A percentile compares a stretch with the other conserved stretches of the same genome.
These are phyloP conservation scores for Equus przewalskii DNA, from an alignment of 2,113 vertebrate species.

Conservation along the genomic window DNA sequence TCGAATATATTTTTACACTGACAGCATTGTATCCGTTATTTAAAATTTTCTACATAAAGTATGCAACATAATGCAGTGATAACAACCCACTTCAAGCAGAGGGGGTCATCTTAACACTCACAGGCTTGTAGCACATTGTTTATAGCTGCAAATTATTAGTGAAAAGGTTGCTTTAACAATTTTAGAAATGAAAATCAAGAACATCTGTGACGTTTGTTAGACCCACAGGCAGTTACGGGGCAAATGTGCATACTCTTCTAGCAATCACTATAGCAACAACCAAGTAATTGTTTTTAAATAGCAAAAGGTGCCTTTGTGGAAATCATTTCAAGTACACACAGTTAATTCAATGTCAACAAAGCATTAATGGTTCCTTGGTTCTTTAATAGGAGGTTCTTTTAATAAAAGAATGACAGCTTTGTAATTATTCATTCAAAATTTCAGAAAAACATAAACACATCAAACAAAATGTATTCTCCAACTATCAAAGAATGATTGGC, in stretches of 20 bases:
- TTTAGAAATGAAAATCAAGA: slow-evolving; percentile 78
- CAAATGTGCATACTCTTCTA: slow-evolving; percentile 74
- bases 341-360: slow-evolving; percentile 65
- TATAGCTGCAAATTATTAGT: slow-evolving; percentile 64
- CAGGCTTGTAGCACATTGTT: slow-evolving; percentile 56
- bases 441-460: slow-evolving; percentile 28
- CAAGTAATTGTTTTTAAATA: slow-evolving; percentile 81
- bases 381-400: slow-evolving; percentile 42
- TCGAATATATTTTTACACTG: slow-evolving; percentile 15
- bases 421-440: slow-evolving; percentile 5
- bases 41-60: slow-evolving; percentile 66
- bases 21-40: not conserved
- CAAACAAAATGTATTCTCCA: slow-evolving; percentile 31
- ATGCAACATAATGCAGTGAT: not conserved
- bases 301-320: slow-evolving; percentile 64
- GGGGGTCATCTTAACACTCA: slow-evolving; percentile 52
- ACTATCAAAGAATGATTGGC: slow-evolving; percentile 3
- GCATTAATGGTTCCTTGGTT: not conserved
- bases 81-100: slow-evolving; percentile 60
- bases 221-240: slow-evolving; percentile 65
- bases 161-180: slow-evolving; percentile 77
- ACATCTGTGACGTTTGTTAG: slow-evolving; percentile 75
- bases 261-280: slow-evolving; percentile 74
- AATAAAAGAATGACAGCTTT: slow-evolving; percentile 54
- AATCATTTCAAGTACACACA: slow-evolving; percentile 62